Evolutionary conservation across 2,888 invertebrate genomes (phyloP).

Genomic region (Tyria jacobaeae): DNA sequence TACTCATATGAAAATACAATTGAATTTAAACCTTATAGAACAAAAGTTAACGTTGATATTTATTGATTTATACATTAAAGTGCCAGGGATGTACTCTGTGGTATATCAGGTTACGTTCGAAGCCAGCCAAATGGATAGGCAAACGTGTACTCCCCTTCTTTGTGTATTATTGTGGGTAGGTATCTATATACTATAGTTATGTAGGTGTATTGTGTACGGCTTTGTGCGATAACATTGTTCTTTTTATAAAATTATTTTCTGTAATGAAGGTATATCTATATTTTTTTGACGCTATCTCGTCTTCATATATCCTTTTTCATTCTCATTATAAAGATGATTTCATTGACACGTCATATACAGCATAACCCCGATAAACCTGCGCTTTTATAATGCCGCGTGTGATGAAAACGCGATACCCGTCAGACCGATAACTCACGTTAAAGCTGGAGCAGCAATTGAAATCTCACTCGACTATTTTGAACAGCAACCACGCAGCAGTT

Average conservation of each 20-base stretch:
- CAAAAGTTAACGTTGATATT: slow-evolving; percentile 20
- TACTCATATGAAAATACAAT: slow-evolving; percentile 20
- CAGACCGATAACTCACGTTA: too few species aligned
- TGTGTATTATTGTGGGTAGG: slow-evolving; percentile 48
- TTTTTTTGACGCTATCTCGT: too few species aligned
- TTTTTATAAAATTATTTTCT: not conserved
- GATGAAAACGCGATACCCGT: too few species aligned
- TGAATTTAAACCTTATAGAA: slow-evolving; percentile 14
- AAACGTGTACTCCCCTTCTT: slow-evolving; percentile 62
- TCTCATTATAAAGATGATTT: too few species aligned
- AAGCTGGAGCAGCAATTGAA: too few species aligned
- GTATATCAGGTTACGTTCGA: slow-evolving; percentile 67
- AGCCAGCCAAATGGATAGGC: slow-evolving; percentile 77
- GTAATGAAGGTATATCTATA: not conserved
- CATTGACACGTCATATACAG: too few species aligned
- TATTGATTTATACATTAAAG: slow-evolving; percentile 10
- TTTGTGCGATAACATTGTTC: not conserved
- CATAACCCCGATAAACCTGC: too few species aligned
- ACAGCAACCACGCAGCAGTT: too few species aligned
- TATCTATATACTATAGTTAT: slow-evolving; percentile 35
- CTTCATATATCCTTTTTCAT: too few species aligned
- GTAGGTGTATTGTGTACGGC: slow-evolving; percentile 7
- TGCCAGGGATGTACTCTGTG: slow-evolving; percentile 53
- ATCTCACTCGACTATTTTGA: too few species aligned
- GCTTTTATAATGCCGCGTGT: too few species aligned